Conservation (phyloP, 2,888 invertebrate genomes). For the Clivina fossor region DNA sequence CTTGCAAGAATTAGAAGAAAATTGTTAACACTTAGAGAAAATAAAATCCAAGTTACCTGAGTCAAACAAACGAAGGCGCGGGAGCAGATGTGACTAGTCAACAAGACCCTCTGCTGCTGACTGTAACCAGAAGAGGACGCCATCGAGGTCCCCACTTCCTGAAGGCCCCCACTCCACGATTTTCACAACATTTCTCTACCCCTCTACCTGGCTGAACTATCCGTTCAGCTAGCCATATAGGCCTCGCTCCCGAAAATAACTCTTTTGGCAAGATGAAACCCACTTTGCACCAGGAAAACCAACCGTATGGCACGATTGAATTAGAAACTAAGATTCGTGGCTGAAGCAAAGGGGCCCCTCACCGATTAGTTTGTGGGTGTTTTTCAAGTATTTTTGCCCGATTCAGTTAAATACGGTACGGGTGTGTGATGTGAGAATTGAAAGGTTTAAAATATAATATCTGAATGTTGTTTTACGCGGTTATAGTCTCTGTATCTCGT, state of each 20-base stretch:
- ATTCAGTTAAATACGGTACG: no score
- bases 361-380: conserved; percentile 4
- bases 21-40: no score
- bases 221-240: conserved; percentile 38
- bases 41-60: conserved; percentile 30
- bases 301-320: no score
- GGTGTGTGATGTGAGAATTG: no score
- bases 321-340: no score
- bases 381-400: conserved; percentile 12
- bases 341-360: neutral
- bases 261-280: conserved; percentile 36
- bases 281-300: no score
- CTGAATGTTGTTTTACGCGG: no score
- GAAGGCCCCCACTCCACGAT: conserved; percentile 30
- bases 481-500: no score
- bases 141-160: conserved; percentile 35
- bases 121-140: conserved; percentile 58
- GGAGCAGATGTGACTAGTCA: conserved; percentile 56
- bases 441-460: no score
- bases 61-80: conserved; percentile 24
- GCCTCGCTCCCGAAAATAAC: conserved; percentile 42
- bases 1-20: no score
- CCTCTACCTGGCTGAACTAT: neutral
- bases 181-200: neutral
- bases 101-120: conserved; percentile 60